Base-by-base conservation (phyloP, 1,140 invertebrate species). In the Cepaea nemoralis region DNA sequence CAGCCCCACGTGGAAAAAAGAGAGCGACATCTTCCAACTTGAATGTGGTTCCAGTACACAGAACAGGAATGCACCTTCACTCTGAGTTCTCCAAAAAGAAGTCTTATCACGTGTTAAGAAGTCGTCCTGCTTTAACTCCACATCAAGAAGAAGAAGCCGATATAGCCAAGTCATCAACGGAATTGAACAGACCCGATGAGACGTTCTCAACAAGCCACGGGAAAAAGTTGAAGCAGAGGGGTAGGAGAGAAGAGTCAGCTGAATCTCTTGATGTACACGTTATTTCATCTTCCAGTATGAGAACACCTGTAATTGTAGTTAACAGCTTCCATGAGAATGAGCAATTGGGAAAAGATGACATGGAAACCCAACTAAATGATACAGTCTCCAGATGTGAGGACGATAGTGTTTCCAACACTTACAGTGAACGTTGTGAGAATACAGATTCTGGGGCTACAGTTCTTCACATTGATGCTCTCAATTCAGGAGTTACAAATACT, bases 121-220 rank as follows among this genome's bases (percentile, higher is more conserved):
- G 14, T 33, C 31, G 55, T n/a, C 31, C 45, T 50, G 42, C 22
- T 27, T 50, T 79, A 55, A 0, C 35, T 35, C 31, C 77, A 45
- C 77, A 79, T 33, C 12, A 39, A 35, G 78, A 80, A 73, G 78
- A 80, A 39, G 78, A 80, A n/a, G 2, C 40, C 14, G 78, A 80
- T 40, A 12, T 48, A 48, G 69, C 67, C 2, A 70, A 73, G 35
- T 48, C 69, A 24, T 12, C 37, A 0, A 24, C 40, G 39, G 78
- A 80, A 50, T 37, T 71, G 27, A 63, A 63, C 59, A 31, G 8
- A 6, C 5, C 50, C 2, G n/a, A 55, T 55, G 50, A 55, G 50
- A 55, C 59, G 33, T 31, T 31, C 59, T 63, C n/a, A 1, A 2
- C 59, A n/a, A 63, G 27, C 33, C 59, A 63, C 6, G n/a, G 16